These are phyloP conservation scores for Zaprionus lineosus DNA, from an alignment of 2,888 invertebrate species.

Conservation along the genomic window DNA sequence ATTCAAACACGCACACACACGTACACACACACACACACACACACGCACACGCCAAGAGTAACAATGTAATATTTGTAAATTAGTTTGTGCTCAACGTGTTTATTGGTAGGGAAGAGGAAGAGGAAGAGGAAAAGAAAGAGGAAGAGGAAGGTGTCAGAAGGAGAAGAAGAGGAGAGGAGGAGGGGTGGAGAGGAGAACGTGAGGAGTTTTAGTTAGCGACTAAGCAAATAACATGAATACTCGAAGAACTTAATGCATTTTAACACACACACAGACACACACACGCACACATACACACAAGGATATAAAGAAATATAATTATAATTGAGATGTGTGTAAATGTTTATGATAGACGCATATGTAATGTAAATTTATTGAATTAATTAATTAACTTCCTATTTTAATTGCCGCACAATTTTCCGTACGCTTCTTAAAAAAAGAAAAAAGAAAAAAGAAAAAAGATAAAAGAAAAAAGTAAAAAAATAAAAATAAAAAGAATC, in stretches of 20 bases:
- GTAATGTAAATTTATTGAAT: slow-evolving; percentile 51
- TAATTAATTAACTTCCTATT: too few species aligned
- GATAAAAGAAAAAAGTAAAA: too few species aligned
- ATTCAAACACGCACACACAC: slow-evolving; percentile 7
- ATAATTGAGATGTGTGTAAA: slow-evolving; percentile 25
- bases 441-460: too few species aligned
- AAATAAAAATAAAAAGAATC: too few species aligned
- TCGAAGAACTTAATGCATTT: slow-evolving; percentile 75
- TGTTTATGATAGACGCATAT: slow-evolving; percentile 18
- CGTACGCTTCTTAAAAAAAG: slow-evolving; percentile 60
- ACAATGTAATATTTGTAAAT: slow-evolving; percentile 68
- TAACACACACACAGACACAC: slow-evolving; percentile 29
- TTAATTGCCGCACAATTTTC: slow-evolving; percentile 67
- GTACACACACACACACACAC: slow-evolving; percentile 5
- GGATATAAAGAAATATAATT: slow-evolving; percentile 18
- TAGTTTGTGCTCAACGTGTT: slow-evolving; percentile 61
- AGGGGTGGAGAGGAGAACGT: slow-evolving; percentile 19
- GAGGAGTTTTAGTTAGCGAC: slow-evolving; percentile 59
- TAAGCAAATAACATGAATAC: slow-evolving; percentile 70
- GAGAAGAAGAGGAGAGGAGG: slow-evolving; percentile 31
- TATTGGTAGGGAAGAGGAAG: too few species aligned
- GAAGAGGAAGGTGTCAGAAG: slow-evolving; percentile 31
- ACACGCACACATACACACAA: slow-evolving; percentile 26
- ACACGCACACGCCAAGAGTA: slow-evolving; percentile 50
- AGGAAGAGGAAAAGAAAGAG: too few species aligned